Base-by-base conservation (phyloP, 1,140 invertebrate genomes). In the Cardiocondyla obscurior region DNA sequence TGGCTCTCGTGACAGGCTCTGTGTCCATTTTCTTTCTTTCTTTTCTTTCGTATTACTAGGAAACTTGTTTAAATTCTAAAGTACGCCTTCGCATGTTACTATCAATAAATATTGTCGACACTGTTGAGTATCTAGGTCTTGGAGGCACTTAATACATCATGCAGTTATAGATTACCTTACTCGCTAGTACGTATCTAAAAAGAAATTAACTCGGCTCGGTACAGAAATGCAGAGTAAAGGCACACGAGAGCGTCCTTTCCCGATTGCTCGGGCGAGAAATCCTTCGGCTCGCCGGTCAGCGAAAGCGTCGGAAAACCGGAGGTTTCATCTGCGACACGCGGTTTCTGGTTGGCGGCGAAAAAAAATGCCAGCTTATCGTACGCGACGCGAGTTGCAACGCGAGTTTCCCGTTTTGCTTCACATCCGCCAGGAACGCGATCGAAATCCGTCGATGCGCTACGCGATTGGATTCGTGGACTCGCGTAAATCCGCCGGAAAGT, bases 91-190 rank as follows among this genome's bases (percentile, higher is more conserved):
- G 8, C n/a, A 12, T 5, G 6, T 33, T 60, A 49, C 22, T 65
- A 39, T 25, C 10, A 65, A 51, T 51, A 76, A 74, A 76, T 65
- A 77, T 16, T 65, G 65, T 39, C 10, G 44, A 39, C 39, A 64
- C 12, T 25, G 5, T 22, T 1, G 2, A 22, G 22, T 55, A 74
- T 74, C 55, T 25, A 46, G 14, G 44, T 51, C 33, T 65, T 10
- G 60, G 51, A 77, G 58, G 30, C 58, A 77, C 30, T 77, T 77
- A 65, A 76, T 65, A 36, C 25, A 51, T 76, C 30, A 51, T 51
- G 22, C 36, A 65, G 33, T 14, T 51, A 64, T 10, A 51, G 5
- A 12, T 14, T 46, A 19, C 51, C n/a, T 51, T 60, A 60, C 3
- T 64, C 46, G 16, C n/a, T 76, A 76, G 16, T 33, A 62, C 22